These are phyloP conservation scores for Platalea minor DNA, from an alignment of 2,797 vertebrate genomes.

Conservation along the genomic window DNA sequence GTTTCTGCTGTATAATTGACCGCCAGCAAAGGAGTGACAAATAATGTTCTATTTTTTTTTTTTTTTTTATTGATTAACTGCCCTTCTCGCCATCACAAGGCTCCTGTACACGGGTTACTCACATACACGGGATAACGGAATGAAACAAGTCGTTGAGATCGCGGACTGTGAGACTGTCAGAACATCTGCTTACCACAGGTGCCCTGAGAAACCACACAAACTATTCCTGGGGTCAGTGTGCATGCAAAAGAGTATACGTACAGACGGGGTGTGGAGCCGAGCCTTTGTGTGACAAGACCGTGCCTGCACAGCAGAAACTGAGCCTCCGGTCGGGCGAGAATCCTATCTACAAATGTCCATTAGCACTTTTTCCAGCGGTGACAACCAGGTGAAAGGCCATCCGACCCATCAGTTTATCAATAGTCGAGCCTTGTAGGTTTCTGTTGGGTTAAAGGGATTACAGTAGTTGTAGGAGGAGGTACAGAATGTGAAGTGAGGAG, in stretches of 20 bases:
- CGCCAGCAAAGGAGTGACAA: background rate
- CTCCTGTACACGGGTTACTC: background rate
- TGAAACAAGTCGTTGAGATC: background rate
- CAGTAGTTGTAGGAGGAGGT: background rate
- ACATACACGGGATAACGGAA: background rate
- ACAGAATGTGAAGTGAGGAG: background rate
- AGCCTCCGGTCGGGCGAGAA: background rate
- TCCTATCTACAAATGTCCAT: slow-evolving; percentile 24
- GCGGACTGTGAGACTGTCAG: background rate
- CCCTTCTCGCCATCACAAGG: background rate
- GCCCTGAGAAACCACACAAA: background rate
- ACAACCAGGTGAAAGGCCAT: slow-evolving; percentile 14
- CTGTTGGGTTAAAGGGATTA: background rate
- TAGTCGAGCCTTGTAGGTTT: background rate
- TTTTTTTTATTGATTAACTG: background rate
- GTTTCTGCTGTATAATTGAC: background rate
- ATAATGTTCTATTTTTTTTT: background rate
- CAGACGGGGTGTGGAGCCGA: background rate
- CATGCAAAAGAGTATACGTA: background rate
- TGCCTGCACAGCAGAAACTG: background rate
- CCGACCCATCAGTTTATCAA: background rate
- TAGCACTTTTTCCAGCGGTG: slow-evolving; percentile 9
- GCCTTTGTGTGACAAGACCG: background rate
- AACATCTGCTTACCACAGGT: background rate
- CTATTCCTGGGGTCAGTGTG: background rate